A percentile compares a stretch with the other conserved stretches of the same genome.
These are phyloP conservation scores for Eristalis arbustorum DNA, from an alignment of 2,888 invertebrate species.

Conservation along the genomic window DNA sequence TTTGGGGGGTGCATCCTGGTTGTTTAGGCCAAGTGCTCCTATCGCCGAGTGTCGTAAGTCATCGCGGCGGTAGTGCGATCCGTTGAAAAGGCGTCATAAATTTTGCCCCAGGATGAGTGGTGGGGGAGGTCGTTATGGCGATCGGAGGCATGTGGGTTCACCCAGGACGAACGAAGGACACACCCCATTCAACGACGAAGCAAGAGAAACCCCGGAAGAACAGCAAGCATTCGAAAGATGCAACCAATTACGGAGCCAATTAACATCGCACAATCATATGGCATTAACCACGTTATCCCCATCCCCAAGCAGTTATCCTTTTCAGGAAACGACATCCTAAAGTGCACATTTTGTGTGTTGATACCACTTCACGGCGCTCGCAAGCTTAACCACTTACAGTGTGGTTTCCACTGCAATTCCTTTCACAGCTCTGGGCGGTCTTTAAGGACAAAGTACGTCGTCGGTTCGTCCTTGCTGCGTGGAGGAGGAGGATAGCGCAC, in stretches of 20 bases:
- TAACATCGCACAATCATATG: neutral
- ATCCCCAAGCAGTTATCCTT: neutral
- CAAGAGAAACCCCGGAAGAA: neutral
- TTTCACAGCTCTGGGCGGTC: neutral
- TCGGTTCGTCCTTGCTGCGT: neutral
- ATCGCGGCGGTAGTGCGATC: neutral
- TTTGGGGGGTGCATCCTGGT: neutral
- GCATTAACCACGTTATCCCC: neutral
- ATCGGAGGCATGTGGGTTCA: too few species aligned
- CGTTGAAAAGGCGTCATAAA: neutral
- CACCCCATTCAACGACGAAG: too few species aligned
- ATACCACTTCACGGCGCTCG: neutral
- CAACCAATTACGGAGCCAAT: neutral
- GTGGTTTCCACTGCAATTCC: neutral
- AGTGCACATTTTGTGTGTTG: neutral
- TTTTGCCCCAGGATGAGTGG: too few species aligned
- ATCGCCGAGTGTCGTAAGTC: constrained; percentile 6
- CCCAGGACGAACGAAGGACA: too few species aligned
- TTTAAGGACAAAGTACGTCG: neutral
- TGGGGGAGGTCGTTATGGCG: too few species aligned
- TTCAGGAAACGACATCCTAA: neutral
- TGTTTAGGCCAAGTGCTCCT: neutral
- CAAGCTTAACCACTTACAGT: neutral
- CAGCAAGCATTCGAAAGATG: neutral
- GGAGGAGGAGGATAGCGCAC: neutral